phyloP scores from a whole-genome alignment of 2,113 vertebrate genomes.

The Sciurus niger region DNA sequence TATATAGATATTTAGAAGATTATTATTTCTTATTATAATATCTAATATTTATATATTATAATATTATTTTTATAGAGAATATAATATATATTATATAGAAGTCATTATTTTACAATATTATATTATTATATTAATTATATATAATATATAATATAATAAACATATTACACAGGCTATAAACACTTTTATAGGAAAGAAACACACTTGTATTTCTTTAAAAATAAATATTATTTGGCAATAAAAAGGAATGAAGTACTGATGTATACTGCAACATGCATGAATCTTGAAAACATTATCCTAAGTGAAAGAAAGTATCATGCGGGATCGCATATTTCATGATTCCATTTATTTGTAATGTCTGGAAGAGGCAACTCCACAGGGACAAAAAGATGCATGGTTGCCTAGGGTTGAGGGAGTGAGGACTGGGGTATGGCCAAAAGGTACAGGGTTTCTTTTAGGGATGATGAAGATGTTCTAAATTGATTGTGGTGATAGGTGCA shows the following conservation, averaged over 20 bases:
- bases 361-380: neutral
- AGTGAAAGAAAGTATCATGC: neutral
- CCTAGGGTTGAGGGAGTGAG: neutral
- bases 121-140: too few species aligned
- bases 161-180: neutral
- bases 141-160: too few species aligned
- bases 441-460: neutral
- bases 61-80: too few species aligned
- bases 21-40: too few species aligned
- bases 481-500: neutral
- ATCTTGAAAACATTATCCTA: neutral
- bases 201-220: slow-evolving; percentile 48
- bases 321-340: neutral
- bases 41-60: too few species aligned
- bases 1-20: too few species aligned
- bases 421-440: too few species aligned
- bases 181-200: neutral
- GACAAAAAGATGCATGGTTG: neutral
- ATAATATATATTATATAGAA: too few species aligned
- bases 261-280: neutral
- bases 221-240: neutral
- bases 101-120: too few species aligned
- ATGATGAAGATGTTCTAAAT: neutral
- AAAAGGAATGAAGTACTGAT: neutral
- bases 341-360: neutral